These are phyloP conservation scores for Setophaga coronata DNA, from an alignment of 2,113 vertebrate species.

Conservation along the genomic window DNA sequence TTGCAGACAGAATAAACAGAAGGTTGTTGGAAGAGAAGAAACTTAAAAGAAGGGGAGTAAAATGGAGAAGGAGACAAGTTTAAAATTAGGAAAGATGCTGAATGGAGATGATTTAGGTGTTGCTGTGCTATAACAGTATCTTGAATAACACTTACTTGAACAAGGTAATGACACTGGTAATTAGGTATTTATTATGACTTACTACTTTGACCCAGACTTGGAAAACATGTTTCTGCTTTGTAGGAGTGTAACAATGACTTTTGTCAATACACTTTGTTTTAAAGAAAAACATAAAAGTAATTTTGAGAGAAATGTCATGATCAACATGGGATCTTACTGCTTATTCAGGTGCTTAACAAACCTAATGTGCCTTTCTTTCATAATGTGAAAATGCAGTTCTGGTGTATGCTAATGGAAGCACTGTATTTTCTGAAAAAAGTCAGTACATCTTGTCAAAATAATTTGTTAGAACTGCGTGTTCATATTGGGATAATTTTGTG, in stretches of 20 bases:
- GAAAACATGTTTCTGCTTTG: not conserved
- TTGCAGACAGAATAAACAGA: not conserved
- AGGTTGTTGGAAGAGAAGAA: not conserved
- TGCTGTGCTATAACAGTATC: not conserved
- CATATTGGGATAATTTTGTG: slow-evolving; percentile 49
- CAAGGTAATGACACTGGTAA: not conserved
- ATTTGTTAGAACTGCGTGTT: slow-evolving; percentile 55
- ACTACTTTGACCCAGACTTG: not conserved
- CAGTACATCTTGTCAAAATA: slow-evolving; percentile 48
- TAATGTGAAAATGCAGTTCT: not conserved
- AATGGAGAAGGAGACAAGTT: not conserved
- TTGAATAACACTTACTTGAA: not conserved
- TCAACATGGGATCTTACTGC: not conserved
- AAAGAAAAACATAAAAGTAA: not conserved
- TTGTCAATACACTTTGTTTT: not conserved
- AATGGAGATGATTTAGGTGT: not conserved
- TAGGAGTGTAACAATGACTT: not conserved
- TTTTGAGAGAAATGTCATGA: not conserved
- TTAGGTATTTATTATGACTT: not conserved
- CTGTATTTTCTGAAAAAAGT: slow-evolving; percentile 36
- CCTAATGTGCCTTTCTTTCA: not conserved
- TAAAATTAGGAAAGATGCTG: not conserved
- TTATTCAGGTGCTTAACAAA: slow-evolving; percentile 33
- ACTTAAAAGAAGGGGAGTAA: not conserved
- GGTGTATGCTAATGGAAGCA: slow-evolving; percentile 25